Percentiles rank a stretch among this genome's conserved stretches.
Conservation (phyloP, 2,113 vertebrate species). For the Chroicocephalus ridibundus region DNA sequence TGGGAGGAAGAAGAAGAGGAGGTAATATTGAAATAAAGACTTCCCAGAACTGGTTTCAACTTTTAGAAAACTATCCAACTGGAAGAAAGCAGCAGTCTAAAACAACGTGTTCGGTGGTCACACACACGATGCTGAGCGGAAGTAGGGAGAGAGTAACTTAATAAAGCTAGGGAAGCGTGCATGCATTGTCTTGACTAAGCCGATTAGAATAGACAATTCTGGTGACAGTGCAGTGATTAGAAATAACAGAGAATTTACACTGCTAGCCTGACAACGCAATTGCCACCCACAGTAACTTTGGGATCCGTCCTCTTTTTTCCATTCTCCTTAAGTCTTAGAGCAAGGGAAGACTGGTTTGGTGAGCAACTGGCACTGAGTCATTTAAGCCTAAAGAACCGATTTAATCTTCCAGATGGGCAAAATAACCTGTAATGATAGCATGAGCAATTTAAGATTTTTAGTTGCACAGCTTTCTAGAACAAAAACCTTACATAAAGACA, state of each 20-base stretch:
- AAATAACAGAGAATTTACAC: background rate
- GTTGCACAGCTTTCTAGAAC: background rate
- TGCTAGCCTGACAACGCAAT: background rate
- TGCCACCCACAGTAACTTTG: background rate
- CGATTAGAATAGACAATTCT: background rate
- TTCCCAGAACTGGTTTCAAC: background rate
- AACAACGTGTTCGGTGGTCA: background rate
- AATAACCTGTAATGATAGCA: background rate
- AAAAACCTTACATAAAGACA: background rate
- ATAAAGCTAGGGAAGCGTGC: background rate
- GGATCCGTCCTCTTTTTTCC: background rate
- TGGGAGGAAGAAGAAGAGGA: background rate
- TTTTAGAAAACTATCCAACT: background rate
- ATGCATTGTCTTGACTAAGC: background rate
- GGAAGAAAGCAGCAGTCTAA: background rate
- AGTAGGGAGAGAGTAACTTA: background rate
- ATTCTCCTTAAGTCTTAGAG: background rate
- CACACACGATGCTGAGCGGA: accelerated
- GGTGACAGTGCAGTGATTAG: background rate
- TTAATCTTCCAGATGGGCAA: background rate
- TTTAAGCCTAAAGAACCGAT: background rate
- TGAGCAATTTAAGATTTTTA: background rate
- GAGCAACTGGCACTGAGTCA: background rate
- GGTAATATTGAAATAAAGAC: background rate
- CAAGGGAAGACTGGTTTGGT: background rate